Conservation (phyloP, 2,113 vertebrate genomes). For the Diadophis punctatus region DNA sequence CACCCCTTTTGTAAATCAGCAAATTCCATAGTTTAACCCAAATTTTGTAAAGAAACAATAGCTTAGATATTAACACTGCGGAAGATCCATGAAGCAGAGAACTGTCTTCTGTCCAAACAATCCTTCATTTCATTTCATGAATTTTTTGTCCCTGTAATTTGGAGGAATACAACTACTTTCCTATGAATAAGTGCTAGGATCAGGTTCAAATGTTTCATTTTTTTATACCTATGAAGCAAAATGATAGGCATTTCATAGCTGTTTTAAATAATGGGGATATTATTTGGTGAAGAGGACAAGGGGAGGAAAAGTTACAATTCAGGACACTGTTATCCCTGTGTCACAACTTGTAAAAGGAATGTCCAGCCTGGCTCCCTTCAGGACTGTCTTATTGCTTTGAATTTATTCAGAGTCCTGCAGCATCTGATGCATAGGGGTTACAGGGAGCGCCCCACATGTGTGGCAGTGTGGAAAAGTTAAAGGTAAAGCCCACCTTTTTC, state of each 20-base stretch:
- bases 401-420: not conserved
- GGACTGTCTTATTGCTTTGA: not conserved
- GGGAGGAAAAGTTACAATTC: not conserved
- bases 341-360: not conserved
- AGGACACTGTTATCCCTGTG: not conserved
- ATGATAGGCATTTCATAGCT: not conserved
- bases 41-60: not conserved
- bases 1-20: not conserved
- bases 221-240: not conserved
- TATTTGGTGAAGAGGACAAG: not conserved
- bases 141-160: not conserved
- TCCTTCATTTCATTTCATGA: not conserved
- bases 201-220: not conserved
- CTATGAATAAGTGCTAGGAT: not conserved
- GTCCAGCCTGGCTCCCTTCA: not conserved
- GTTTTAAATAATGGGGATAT: not conserved
- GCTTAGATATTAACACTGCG: not conserved
- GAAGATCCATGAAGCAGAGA: not conserved
- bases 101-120: not conserved
- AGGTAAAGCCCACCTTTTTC: not conserved
- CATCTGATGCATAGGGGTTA: constrained; percentile 29
- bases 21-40: not conserved
- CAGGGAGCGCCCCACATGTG: not conserved
- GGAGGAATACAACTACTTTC: not conserved
- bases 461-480: not conserved